Conservation (phyloP, 2,113 vertebrate species). For the Coptodon rendalli region DNA sequence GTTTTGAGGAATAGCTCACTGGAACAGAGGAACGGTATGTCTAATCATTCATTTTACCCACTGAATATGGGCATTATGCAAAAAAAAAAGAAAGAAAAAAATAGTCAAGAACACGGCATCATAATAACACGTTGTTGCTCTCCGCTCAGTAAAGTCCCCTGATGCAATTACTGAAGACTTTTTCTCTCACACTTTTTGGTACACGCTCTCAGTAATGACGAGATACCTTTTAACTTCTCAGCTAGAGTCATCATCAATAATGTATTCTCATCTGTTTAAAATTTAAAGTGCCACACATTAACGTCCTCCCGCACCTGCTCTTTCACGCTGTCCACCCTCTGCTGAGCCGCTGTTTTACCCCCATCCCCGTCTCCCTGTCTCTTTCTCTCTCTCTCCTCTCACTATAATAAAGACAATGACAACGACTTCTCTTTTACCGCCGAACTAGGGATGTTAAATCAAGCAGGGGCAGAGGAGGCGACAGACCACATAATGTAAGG, state of each 20-base stretch:
- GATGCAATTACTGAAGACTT: slow-evolving; percentile 35
- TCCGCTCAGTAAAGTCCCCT: background rate
- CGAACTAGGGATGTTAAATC: slow-evolving; percentile 67
- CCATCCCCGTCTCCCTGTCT: background rate
- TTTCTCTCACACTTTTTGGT: slow-evolving; percentile 41
- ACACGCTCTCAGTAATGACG: slow-evolving; percentile 62
- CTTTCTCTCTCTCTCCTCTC: background rate
- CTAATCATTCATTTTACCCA: background rate
- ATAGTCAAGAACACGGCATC: background rate
- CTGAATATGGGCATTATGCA: background rate
- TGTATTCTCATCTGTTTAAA: slow-evolving; percentile 76
- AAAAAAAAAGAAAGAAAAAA: background rate
- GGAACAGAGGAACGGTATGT: background rate
- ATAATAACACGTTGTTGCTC: background rate
- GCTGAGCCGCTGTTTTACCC: slow-evolving; percentile 5
- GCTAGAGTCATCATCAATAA: slow-evolving; percentile 74
- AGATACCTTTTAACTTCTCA: slow-evolving; percentile 79
- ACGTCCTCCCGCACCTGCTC: slow-evolving; percentile 72
- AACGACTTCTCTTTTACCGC: slow-evolving; percentile 49
- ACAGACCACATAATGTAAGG: slow-evolving; percentile 62
- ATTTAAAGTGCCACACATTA: slow-evolving; percentile 79
- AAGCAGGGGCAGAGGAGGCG: slow-evolving; percentile 60
- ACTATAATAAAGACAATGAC: slow-evolving; percentile 58
- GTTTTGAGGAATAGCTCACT: background rate
- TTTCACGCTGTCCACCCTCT: slow-evolving; percentile 68